Evolutionary conservation across 2,113 vertebrate species (phyloP).

Genomic region (Morone chrysops): DNA sequence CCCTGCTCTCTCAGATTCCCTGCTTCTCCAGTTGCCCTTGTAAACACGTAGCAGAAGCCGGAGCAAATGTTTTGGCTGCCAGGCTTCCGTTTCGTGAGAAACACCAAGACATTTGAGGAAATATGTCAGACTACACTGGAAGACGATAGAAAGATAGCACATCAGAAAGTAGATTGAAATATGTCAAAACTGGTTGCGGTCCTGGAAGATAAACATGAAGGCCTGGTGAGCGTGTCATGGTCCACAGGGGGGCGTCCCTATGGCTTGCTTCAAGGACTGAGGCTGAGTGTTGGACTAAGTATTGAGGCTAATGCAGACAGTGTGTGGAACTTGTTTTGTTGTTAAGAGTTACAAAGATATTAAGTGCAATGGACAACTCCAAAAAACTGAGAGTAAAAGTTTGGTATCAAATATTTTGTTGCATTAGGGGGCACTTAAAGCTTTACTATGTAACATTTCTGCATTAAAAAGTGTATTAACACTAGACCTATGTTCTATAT

Average conservation of each 20-base stretch:
- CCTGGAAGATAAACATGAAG: background rate
- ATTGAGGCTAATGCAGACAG: no score
- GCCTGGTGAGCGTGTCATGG: background rate
- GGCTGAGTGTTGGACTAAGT: background rate
- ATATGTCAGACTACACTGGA: background rate
- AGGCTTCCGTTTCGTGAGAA: conserved; percentile 49
- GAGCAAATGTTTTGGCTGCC: conserved; percentile 53
- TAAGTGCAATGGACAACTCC: no score
- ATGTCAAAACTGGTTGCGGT: background rate
- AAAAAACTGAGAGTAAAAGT: no score
- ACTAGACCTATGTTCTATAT: no score
- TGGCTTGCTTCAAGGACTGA: background rate
- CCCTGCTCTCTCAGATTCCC: conserved; percentile 66
- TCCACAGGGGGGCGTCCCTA: background rate
- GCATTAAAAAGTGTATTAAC: no score
- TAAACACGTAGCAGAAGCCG: conserved; percentile 63
- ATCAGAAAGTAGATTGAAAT: background rate
- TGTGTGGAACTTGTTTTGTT: no score
- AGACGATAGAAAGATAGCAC: background rate
- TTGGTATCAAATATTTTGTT: background rate
- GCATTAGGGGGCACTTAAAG: no score
- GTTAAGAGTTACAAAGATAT: no score
- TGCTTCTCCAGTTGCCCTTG: conserved; percentile 62
- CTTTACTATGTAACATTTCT: no score
- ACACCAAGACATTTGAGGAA: conserved; percentile 38